Base-by-base conservation (phyloP, 2,797 vertebrate species). In the Rousettus madagascariensis region DNA sequence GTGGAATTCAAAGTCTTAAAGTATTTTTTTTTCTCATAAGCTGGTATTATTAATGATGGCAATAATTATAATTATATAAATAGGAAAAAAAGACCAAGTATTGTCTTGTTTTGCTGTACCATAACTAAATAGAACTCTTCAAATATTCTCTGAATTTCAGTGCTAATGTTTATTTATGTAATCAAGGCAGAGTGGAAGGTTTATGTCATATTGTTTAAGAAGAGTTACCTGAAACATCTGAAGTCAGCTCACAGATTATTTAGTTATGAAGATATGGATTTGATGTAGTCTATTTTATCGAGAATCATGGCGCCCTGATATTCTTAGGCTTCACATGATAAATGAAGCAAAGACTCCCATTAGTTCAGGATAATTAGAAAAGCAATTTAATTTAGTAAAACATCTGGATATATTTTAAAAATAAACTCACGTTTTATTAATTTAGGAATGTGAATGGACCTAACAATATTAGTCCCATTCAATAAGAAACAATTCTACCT, bases 371-470 rank as follows among this genome's bases (percentile, higher is more conserved):
- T 66, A 68, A 83, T 82, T 83, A 33, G 26, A 78, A 90, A 92
- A 11, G 0, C 17, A 71, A 51, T 55, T 88, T 91, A 79, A 80
- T 87, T 63, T 69, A 63, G 28, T 55, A 20, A 85, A 85, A 80
- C 11, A 93, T 77, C 49, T 95, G n/a, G 1, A 63, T 51, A 72
- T 30, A 55, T 84, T 22, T 94, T 41, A 65, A 89, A 92, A 93
- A 63, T 84, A 93, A 74, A 55, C 3, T 53, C 3, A 74, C 6
- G 46, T 75, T 77, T 80, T 80, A 57, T 82, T 86, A 85, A 85
- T 36, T 51, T 77, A 88, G 6, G 22, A 17, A 46, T 65, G 74
- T 61, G 11, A 9, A 91, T 72, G 19, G 4, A 28, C 7, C 24
- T 59, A 49, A 33, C 4, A 30, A 5, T 66, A 75, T 38, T 6